Base-by-base conservation (phyloP, 2,113 vertebrate species). In the Sebastes schlegelii region DNA sequence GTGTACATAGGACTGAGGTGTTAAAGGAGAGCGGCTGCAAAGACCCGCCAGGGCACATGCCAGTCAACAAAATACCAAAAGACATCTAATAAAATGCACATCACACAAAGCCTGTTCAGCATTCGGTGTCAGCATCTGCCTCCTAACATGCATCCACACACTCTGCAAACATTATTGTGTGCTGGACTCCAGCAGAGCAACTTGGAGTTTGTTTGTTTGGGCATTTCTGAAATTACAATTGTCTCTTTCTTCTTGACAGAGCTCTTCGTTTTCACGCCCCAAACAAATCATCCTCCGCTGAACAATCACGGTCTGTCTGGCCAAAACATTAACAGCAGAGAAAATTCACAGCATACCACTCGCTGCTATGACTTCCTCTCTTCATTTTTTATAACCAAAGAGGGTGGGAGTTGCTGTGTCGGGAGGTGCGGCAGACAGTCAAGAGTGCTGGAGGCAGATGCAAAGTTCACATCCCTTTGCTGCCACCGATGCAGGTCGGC, bases 381-480 rank as follows among this genome's bases (percentile, higher is more conserved):
- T 11, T 26, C 1, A 42, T 43, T 19, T 19, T 19, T 67, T 79
- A 63, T 63, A 34, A 23, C 79, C n/a, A 58, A 43, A 55, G 48
- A 49, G 80, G 80, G 74, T 61, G 60, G 74, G 72, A 70, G 87
- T 80, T 68, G 77, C 77, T 42, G 80, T 83, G 83, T 77, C 21
- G 2, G 3, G 65, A 83, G 51, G 79, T 43, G 65, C 70, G 76
- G 80, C 76, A 83, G 69, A 69, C 84, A 88, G 82, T 74, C 70
- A 66, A 10, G 62, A 84, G 81, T 43, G 88, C 92, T 91, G 62
- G 61, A 88, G 92, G 89, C 90, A 71, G 73, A 88, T 70, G 89
- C 84, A 89, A 92, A 91, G 92, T 93, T 93, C 92, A 92, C 80
- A 74, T 92, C 88, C 89, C 87, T 21, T 66, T 6, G 84, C 90